Evolutionary conservation across 2,888 invertebrate genomes (phyloP).

Genomic region (Sylvicola fuscatus): DNA sequence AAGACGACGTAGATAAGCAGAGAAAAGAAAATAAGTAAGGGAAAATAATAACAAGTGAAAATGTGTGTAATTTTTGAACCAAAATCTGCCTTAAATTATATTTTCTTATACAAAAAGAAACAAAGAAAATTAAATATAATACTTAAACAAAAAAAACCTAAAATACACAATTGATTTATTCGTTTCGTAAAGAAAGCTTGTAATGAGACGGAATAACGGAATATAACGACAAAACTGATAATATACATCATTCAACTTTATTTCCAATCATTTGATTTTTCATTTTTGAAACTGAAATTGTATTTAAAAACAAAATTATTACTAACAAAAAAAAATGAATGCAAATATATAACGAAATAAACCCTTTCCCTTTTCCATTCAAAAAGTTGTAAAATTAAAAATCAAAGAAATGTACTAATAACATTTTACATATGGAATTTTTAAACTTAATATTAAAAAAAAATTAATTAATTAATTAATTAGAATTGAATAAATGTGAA

Average conservation of each 20-base stretch:
- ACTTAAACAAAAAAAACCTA: slow-evolving; percentile 5
- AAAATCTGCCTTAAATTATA: slow-evolving; percentile 48
- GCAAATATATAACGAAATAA: too few relatives aligned
- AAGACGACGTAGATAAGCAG: slow-evolving; percentile 6
- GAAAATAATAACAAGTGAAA: slow-evolving; percentile 13
- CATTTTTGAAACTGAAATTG: background rate
- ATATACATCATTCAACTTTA: background rate
- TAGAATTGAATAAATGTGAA: too few relatives aligned
- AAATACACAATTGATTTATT: too few relatives aligned
- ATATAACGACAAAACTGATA: slow-evolving; percentile 2
- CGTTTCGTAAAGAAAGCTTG: slow-evolving; percentile 6
- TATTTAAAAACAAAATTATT: background rate
- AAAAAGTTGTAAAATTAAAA: too few relatives aligned
- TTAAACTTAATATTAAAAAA: too few relatives aligned
- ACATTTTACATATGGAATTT: too few relatives aligned
- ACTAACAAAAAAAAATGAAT: too few relatives aligned
- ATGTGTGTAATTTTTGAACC: slow-evolving; percentile 35
- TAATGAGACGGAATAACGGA: slow-evolving; percentile 8
- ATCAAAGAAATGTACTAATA: too few relatives aligned
- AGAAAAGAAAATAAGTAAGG: slow-evolving; percentile 14
- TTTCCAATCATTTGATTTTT: slow-evolving; percentile 1
- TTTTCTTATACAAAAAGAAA: slow-evolving; percentile 29
- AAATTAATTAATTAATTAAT: too few relatives aligned
- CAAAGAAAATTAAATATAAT: slow-evolving; percentile 6
- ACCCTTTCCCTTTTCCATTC: too few relatives aligned